These are phyloP conservation scores for Onychostoma macrolepis DNA, from an alignment of 2,113 vertebrate species.

Conservation along the genomic window DNA sequence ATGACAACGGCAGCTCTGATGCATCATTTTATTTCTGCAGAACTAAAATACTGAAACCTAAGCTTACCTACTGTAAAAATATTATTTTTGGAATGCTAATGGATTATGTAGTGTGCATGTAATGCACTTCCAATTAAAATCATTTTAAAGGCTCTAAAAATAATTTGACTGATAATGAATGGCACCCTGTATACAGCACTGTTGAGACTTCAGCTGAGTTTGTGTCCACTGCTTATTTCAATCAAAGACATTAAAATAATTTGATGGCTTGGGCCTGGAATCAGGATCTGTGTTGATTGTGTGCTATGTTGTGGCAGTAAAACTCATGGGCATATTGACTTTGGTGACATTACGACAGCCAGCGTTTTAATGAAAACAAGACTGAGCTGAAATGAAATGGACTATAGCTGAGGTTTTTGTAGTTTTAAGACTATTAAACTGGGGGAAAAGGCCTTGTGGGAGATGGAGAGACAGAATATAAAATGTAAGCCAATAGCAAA, in stretches of 20 bases:
- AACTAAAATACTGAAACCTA: background rate
- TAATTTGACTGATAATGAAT: background rate
- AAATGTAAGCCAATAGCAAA: slow-evolving; percentile 46
- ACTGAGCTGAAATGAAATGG: slow-evolving; percentile 58
- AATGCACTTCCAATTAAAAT: background rate
- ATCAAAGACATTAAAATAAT: slow-evolving; percentile 11
- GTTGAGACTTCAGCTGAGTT: background rate
- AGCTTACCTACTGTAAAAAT: background rate
- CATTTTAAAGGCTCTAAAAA: background rate
- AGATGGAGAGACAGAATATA: slow-evolving; percentile 44
- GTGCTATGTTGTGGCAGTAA: slow-evolving; percentile 29
- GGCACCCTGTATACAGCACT: background rate
- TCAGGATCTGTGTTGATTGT: slow-evolving; percentile 13
- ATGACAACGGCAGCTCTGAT: background rate
- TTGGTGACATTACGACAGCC: slow-evolving; percentile 36
- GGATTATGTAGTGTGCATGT: background rate
- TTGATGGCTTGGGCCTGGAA: slow-evolving; percentile 13
- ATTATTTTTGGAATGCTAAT: background rate
- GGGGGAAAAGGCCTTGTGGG: slow-evolving; percentile 25
- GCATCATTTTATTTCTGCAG: background rate
- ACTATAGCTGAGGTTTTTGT: slow-evolving; percentile 76
- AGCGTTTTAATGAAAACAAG: slow-evolving; percentile 44
- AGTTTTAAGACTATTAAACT: slow-evolving; percentile 73
- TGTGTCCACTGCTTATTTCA: background rate
- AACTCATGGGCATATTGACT: slow-evolving; percentile 10